These are phyloP conservation scores for Trichonephila inaurata DNA, from an alignment of 1,140 invertebrate genomes.

Conservation along the genomic window DNA sequence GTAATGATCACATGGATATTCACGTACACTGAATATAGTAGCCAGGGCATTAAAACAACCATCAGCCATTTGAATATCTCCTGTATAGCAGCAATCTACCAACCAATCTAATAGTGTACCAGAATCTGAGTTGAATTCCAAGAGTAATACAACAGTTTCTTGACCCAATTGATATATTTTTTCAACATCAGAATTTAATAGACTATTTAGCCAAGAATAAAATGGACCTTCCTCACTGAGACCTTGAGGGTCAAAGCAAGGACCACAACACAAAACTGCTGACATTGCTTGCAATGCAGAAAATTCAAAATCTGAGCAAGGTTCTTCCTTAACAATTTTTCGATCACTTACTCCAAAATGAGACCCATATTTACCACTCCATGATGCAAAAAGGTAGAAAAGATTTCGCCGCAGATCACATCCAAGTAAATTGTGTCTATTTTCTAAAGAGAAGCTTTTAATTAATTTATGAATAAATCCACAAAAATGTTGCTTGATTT, in stretches of 20 bases:
- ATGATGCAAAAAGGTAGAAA: constrained; percentile 95
- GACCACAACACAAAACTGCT: constrained; percentile 95
- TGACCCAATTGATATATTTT: constrained; percentile 94
- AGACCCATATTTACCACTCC: constrained; percentile 92
- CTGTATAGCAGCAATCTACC: constrained; percentile 98
- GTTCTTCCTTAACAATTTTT: constrained; percentile 77
- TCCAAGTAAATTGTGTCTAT: constrained; percentile 91
- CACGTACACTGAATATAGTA: constrained; percentile 96
- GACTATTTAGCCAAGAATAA: constrained; percentile 95
- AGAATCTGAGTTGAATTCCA: constrained; percentile 98
- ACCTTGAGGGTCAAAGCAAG: constrained; percentile 92
- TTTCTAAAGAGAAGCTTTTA: constrained; percentile 94
- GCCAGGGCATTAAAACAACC: constrained; percentile 97
- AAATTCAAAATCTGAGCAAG: constrained; percentile 83
- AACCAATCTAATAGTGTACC: constrained; percentile 97
- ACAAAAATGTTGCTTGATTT: constrained; percentile 95
- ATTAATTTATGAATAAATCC: constrained; percentile 96
- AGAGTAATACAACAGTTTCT: constrained; percentile 94
- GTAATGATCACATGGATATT: constrained; percentile 99
- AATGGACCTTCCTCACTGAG: constrained; percentile 93
- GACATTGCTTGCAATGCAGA: constrained; percentile 92
- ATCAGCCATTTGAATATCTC: constrained; percentile 92
- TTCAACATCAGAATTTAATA: constrained; percentile 92
- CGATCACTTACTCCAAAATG: constrained; percentile 82
- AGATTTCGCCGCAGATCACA: constrained; percentile 91